These are phyloP conservation scores for Apeltes quadracus DNA, from an alignment of 2,113 vertebrate genomes.

Conservation along the genomic window DNA sequence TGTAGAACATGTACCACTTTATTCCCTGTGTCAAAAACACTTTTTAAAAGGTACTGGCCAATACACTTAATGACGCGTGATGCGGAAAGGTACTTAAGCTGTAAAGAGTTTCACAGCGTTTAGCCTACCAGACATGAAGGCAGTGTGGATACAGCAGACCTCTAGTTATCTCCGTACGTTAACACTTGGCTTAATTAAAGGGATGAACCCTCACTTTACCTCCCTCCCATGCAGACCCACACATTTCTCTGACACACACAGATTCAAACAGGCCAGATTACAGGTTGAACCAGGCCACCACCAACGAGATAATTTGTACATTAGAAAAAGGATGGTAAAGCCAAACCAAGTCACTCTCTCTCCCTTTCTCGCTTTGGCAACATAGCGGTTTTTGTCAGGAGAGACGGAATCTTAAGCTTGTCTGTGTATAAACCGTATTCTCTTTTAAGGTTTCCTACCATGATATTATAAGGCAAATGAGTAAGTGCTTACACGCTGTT, in stretches of 20 bases:
- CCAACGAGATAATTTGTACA: conserved; percentile 18
- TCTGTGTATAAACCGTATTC: conserved; percentile 74
- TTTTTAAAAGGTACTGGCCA: neutral
- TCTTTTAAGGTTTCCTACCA: conserved; percentile 75
- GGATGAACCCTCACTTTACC: conserved; percentile 50
- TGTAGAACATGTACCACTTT: neutral
- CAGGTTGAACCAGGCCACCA: conserved; percentile 14
- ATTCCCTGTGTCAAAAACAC: neutral
- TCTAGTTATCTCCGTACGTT: conserved; percentile 61
- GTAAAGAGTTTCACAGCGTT: conserved; percentile 38
- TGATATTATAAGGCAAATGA: conserved; percentile 81
- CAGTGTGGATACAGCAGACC: conserved; percentile 51
- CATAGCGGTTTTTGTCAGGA: conserved; percentile 39
- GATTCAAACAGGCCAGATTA: conserved; percentile 32
- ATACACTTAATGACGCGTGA: conserved; percentile 14
- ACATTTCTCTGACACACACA: conserved; percentile 28
- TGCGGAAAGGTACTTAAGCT: conserved; percentile 11
- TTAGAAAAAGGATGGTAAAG: conserved; percentile 17
- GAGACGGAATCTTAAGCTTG: conserved; percentile 60
- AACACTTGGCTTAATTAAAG: conserved; percentile 68
- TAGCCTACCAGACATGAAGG: neutral
- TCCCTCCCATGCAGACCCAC: conserved; percentile 33
- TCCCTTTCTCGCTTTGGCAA: conserved; percentile 23
- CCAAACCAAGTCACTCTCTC: conserved; percentile 17
- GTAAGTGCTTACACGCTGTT: conserved; percentile 82